Evolutionary conservation across 2,113 vertebrate species (phyloP), one percentile per base, ranked within the genome.

Genomic region (Clarias gariepinus): DNA sequence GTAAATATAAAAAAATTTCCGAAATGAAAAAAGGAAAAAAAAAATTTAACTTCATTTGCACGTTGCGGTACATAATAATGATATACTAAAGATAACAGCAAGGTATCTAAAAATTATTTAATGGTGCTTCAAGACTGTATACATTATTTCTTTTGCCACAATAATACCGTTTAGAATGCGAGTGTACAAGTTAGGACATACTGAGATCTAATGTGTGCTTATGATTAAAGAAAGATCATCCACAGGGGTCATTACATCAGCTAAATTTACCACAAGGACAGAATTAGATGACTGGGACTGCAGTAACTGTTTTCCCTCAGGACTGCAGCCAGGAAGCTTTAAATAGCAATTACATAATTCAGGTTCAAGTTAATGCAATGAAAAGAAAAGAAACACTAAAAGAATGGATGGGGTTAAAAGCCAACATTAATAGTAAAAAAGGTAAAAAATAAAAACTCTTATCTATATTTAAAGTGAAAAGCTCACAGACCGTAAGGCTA

Each of bases 401-500:
- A 25, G 3, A 53, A 74, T 52, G 15, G n/a, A 25, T 66, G n/a
- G 36, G 53, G 71, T 9, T 23, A 53, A 30, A 41, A 19, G 64
- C 47, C 4, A 77, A 10, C 7, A 61, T 6, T 36, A 57, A 55
- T 1, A 23, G 23, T 15, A 78, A 7, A 68, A 18, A 36, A 8
- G 76, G 9, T 66, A 71, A 73, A 71, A 73, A 57, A 58, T 9
- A 41, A 41, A 47, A 25, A 52, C 8, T 47, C 4, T 4, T 5
- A 33, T 25, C n/a, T 4, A 11, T n/a, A 53, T 36, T 23, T 41
- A 41, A 28, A n/a, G 55, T 36, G 30, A 18, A 77, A 47, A 4
- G 47, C 28, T 23, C 36, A 81, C 33, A 19, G 16, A 99, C 98
- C 98, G 97, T 89, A 99, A 94, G 92, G 98, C 98, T 93, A 99